phyloP scores from a whole-genome alignment of 2,113 vertebrate species.

The Telmatochromis sp. region DNA sequence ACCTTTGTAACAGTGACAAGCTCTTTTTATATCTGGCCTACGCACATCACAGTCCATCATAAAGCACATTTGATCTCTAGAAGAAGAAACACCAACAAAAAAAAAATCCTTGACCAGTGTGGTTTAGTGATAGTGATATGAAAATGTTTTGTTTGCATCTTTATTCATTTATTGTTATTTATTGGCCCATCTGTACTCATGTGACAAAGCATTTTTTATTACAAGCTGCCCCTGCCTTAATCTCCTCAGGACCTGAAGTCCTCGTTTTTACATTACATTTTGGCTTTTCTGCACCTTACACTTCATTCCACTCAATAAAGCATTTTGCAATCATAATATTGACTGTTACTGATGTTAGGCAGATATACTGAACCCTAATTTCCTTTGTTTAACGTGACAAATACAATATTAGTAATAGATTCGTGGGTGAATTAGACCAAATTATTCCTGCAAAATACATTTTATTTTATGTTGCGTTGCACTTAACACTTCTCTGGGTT shows the following conservation, averaged over 20 bases:
- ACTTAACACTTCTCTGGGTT: not conserved
- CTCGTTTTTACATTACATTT: not conserved
- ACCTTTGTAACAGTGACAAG: not conserved
- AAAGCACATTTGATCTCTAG: not conserved
- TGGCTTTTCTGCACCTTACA: not conserved
- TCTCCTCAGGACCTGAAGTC: not conserved
- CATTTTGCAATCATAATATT: not conserved
- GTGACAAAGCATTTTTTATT: not conserved
- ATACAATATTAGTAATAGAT: accelerated
- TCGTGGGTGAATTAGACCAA: not conserved
- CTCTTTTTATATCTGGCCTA: not conserved
- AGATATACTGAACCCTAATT: not conserved
- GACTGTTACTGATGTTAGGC: not conserved
- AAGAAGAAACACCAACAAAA: not conserved
- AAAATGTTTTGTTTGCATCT: not conserved
- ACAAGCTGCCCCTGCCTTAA: too few relatives aligned
- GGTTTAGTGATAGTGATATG: not conserved
- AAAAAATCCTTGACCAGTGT: not conserved
- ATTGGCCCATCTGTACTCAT: not conserved
- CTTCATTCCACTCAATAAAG: not conserved
- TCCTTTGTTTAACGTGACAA: not conserved
- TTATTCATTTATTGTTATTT: not conserved
- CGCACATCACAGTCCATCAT: not conserved
- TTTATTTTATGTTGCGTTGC: not conserved
- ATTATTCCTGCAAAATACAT: not conserved